phyloP scores from a whole-genome alignment of 2,113 vertebrate genomes.

The Centropus unirufus region DNA sequence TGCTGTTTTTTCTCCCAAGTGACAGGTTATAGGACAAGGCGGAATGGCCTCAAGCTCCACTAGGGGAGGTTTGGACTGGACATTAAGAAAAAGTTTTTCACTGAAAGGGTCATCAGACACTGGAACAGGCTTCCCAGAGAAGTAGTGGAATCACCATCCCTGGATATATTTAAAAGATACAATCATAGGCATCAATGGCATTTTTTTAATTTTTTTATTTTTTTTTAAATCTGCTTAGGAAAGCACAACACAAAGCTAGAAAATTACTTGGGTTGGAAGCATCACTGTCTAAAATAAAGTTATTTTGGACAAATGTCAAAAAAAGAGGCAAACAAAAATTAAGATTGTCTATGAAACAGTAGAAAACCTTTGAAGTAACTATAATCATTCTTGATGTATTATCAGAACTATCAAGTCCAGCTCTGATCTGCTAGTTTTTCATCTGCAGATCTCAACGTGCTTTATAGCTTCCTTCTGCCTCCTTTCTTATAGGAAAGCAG shows the following conservation, averaged over 20 bases:
- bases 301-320: neutral
- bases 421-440: constrained; percentile 50
- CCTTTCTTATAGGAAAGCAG: constrained; percentile 8
- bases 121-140: no score
- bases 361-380: constrained; percentile 46
- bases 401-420: constrained; percentile 41
- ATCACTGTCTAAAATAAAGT: neutral
- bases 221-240: neutral
- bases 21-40: no score
- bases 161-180: no score
- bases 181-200: neutral
- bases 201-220: neutral
- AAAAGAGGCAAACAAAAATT: constrained; percentile 32
- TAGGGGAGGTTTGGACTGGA: no score
- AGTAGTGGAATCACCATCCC: no score
- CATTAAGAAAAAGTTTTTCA: no score
- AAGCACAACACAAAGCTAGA: neutral
- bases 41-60: no score
- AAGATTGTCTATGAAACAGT: neutral
- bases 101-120: no score
- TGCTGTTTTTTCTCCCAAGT: no score
- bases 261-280: neutral
- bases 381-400: constrained; percentile 31
- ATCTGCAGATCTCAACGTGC: constrained; percentile 12
- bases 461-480: constrained; percentile 36